Conservation (phyloP, 1,140 invertebrate species). For the Megalonaias nervosa region DNA sequence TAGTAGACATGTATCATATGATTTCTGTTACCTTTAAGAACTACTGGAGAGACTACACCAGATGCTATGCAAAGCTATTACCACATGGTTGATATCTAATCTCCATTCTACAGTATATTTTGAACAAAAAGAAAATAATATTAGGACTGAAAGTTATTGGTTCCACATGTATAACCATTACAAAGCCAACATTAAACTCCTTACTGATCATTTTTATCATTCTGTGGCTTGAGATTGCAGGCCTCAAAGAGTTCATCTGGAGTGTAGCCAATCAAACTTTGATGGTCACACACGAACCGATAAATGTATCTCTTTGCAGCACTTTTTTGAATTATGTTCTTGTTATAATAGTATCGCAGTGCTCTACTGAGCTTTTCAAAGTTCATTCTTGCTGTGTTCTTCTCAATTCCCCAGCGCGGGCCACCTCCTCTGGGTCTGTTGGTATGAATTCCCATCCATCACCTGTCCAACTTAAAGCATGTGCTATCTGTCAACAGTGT, state of each 20-base stretch:
- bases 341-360: constrained; percentile 98
- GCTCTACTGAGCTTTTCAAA: constrained; percentile 97
- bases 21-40: too few species aligned
- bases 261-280: constrained; percentile 74
- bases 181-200: too few species aligned
- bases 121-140: too few species aligned
- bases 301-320: constrained; percentile 97
- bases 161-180: too few species aligned
- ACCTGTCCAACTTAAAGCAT: constrained; percentile 96
- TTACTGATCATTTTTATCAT: background rate
- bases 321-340: constrained; percentile 97
- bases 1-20: too few species aligned
- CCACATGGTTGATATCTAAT: too few species aligned
- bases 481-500: constrained; percentile 96
- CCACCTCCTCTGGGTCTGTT: constrained; percentile 98
- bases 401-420: constrained; percentile 96
- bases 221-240: constrained; percentile 22
- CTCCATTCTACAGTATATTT: too few species aligned
- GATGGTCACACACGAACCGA: constrained; percentile 97
- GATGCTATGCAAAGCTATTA: too few species aligned
- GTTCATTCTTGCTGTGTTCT: constrained; percentile 99
- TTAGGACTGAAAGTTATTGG: too few species aligned
- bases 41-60: too few species aligned
- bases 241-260: constrained; percentile 68
- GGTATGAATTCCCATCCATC: constrained; percentile 99